Percentiles rank a stretch among this genome's conserved stretches.
Conservation (phyloP, 2,888 invertebrate genomes). For the Xestia xanthographa region DNA sequence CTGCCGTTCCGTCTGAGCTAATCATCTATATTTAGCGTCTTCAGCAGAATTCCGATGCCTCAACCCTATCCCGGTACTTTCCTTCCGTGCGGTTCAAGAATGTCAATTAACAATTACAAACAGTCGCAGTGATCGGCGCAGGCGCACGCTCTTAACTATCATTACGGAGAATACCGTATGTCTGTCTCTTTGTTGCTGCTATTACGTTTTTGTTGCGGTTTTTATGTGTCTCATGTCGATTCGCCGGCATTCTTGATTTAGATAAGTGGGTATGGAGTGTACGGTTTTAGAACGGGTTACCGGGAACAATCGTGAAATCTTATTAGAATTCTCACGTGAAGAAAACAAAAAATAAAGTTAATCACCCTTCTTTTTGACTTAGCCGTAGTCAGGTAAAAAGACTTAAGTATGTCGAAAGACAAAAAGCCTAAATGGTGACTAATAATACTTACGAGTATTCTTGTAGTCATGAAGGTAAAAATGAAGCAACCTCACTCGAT, state of each 20-base stretch:
- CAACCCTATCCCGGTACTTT: slow-evolving; percentile 71
- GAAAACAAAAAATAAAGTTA: too few species aligned
- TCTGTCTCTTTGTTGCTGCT: slow-evolving; percentile 61
- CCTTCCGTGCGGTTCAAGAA: slow-evolving; percentile 74
- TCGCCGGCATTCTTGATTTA: slow-evolving; percentile 34
- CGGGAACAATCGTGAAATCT: not conserved
- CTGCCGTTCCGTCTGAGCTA: slow-evolving; percentile 4
- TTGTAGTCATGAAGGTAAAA: not conserved
- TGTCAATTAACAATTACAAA: slow-evolving; percentile 81
- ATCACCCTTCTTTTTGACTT: too few species aligned
- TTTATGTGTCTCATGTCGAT: slow-evolving; percentile 39
- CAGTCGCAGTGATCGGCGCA: slow-evolving; percentile 66
- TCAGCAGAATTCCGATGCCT: slow-evolving; percentile 67
- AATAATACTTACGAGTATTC: not conserved
- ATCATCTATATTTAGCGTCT: slow-evolving; percentile 51
- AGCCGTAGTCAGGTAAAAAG: not conserved
- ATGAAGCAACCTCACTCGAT: not conserved
- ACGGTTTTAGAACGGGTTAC: slow-evolving; percentile 1
- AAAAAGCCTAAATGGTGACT: not conserved
- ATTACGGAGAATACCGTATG: slow-evolving; percentile 58
- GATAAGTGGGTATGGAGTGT: slow-evolving; percentile 12
- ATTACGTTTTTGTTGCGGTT: slow-evolving; percentile 44
- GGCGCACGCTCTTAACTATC: slow-evolving; percentile 66
- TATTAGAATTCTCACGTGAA: not conserved
- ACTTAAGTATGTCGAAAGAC: not conserved